Evolutionary conservation across 2,888 invertebrate species (phyloP).

Genomic region (Rhopalosiphum nymphaeae): DNA sequence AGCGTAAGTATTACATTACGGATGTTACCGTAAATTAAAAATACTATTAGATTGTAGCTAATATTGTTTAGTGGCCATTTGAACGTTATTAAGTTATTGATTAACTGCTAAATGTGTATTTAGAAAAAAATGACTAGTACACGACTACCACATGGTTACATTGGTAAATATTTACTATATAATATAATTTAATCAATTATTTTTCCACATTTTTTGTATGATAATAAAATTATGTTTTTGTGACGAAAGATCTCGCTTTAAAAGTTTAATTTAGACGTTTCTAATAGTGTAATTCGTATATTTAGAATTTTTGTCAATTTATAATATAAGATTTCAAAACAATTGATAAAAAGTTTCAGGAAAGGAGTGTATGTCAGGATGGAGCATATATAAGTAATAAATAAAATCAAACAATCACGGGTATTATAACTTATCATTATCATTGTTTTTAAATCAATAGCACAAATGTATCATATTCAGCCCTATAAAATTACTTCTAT

Average conservation of each 20-base stretch:
- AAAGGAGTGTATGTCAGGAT: not conserved
- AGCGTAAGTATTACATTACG: not conserved
- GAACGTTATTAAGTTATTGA: not conserved
- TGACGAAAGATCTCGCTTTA: not conserved
- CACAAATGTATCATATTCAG: not conserved
- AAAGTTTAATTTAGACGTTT: not conserved
- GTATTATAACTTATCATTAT: not conserved
- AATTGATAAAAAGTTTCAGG: not conserved
- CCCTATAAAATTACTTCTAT: not conserved
- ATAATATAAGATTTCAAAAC: not conserved
- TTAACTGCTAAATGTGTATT: not conserved
- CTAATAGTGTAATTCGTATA: not conserved
- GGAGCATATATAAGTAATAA: not conserved
- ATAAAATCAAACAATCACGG: not conserved
- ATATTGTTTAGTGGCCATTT: not conserved
- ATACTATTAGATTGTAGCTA: not conserved
- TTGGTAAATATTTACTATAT: not conserved
- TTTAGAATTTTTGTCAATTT: not conserved
- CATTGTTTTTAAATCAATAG: not conserved
- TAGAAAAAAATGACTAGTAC: not conserved
- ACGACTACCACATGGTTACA: not conserved
- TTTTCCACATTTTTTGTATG: not conserved
- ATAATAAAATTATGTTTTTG: not conserved
- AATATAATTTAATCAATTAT: not conserved
- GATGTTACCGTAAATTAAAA: not conserved